Evolutionary conservation across 92 coral and sea anemone genomes (phyloP), one percentile per base, ranked within the genome.

Genomic region (Heliopora coerulea): DNA sequence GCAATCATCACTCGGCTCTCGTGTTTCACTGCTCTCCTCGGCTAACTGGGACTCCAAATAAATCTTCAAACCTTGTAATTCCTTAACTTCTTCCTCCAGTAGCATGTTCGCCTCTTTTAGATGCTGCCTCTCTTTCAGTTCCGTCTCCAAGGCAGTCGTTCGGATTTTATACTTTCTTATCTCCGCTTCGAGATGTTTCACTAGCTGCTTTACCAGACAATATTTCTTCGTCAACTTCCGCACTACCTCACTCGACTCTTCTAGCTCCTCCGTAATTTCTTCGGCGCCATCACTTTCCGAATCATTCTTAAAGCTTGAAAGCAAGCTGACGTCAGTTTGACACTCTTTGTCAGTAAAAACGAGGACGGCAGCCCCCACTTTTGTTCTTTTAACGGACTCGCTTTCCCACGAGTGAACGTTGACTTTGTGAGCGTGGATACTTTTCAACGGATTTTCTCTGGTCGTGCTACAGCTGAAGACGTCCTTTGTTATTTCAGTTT

Each of bases 41-140:
- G 50, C 63, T 15, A 70, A 54, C 32, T 70, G 74, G 8, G 78
- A 75, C 40, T 58, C 56, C 61, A 82, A 67, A 42, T 60, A 75
- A 17, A 68, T 82, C 78, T 82, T 82, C 70, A 82, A 67, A 12
- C 79, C 86, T 82, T 82, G 72, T 29, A 82, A 54, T 9, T 82
- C 77, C 26, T 70, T 70, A 11, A 40, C 72, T 49, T 65, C 84
- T 13, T 56, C 65, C 12, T 56, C 60, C 5, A 40, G 15, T 8
- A 64, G n/a, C 54, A 13, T n/a, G 21, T 27, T 26, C 44, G 62
- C 56, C 41, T 83, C 87, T 64, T 57, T 56, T 54, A 70, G 35
- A 50, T 19, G 60, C 32, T 73, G 70, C 31, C 62, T 59, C 26
- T 78, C 80, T 23, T 67, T 59, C 21, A 37, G 32, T 6, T 54